Evolutionary conservation across 1,140 invertebrate genomes (phyloP).

Genomic region (Lasioglossum baleicum): DNA sequence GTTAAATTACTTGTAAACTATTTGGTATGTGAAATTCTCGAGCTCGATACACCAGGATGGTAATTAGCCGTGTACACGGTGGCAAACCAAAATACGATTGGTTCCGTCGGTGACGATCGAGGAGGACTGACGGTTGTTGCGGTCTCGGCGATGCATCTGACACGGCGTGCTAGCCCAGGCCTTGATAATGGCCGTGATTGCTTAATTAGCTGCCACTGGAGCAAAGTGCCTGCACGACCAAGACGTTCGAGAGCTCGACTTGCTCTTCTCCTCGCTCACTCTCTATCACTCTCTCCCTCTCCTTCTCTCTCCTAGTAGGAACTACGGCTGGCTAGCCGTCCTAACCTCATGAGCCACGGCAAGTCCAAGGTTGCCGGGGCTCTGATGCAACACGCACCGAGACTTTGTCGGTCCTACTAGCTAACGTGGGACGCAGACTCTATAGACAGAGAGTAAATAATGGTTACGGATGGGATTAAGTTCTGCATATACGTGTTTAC

Average conservation of each 20-base stretch:
- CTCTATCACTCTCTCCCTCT: too few species aligned
- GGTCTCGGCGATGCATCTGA: neutral
- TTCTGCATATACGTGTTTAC: too few species aligned
- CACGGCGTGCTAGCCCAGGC: slow-evolving; percentile 28
- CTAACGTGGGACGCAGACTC: slow-evolving; percentile 2
- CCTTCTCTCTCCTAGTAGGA: slow-evolving; percentile 56
- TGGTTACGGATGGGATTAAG: too few species aligned
- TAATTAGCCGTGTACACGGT: too few species aligned
- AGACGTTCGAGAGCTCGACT: neutral
- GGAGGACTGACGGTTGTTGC: too few species aligned
- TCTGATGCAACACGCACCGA: slow-evolving; percentile 61
- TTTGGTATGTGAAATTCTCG: too few species aligned
- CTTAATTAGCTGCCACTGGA: slow-evolving; percentile 72
- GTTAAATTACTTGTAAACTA: too few species aligned
- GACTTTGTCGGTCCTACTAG: slow-evolving; percentile 23
- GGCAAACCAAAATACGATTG: too few species aligned
- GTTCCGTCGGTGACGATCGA: too few species aligned
- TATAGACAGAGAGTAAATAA: neutral
- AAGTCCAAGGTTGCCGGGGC: slow-evolving; percentile 73
- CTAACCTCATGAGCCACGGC: slow-evolving; percentile 68
- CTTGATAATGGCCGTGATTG: slow-evolving; percentile 70
- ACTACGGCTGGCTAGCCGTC: slow-evolving; percentile 75
- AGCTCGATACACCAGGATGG: too few species aligned
- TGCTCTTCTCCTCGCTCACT: neutral
- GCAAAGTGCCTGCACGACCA: slow-evolving; percentile 51